Percentiles rank a stretch among this genome's conserved stretches.
Conservation (phyloP, 1,140 invertebrate species). For the Bombus soroeensis region DNA sequence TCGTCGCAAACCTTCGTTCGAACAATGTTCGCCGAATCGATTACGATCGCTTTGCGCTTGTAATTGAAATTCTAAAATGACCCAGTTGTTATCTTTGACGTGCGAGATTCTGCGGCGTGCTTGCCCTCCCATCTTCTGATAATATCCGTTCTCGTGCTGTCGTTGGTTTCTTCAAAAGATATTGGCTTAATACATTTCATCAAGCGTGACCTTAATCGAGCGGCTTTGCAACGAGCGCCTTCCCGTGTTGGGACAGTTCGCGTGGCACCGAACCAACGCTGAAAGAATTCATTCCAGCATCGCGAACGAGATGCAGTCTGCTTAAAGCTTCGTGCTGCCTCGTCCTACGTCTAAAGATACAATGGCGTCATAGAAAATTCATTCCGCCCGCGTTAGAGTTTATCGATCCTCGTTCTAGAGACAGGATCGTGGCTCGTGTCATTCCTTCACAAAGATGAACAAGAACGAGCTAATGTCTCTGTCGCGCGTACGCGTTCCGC, state of each 20-base stretch:
- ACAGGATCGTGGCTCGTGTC: background rate
- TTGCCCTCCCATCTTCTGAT: slow-evolving; percentile 11
- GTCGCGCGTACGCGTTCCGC: background rate
- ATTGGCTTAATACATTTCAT: slow-evolving; percentile 57
- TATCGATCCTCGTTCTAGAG: background rate
- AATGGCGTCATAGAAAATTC: background rate
- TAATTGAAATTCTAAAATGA: slow-evolving; percentile 11
- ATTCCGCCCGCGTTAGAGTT: background rate
- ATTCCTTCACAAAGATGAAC: background rate
- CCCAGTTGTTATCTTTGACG: slow-evolving; percentile 4
- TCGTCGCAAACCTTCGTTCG: background rate
- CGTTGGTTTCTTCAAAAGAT: slow-evolving; percentile 49
- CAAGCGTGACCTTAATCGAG: slow-evolving; percentile 52
- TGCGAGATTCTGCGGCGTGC: background rate
- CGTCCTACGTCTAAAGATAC: background rate
- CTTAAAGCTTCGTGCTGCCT: background rate
- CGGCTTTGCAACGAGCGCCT: slow-evolving; percentile 44
- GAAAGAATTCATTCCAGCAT: slow-evolving; percentile 22
- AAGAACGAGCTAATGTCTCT: background rate
- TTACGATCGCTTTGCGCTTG: background rate
- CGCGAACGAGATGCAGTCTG: background rate
- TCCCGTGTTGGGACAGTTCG: slow-evolving; percentile 31
- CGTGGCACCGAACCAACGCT: background rate
- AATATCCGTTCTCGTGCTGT: background rate
- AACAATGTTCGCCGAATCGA: too few relatives aligned